These are phyloP conservation scores for Hydrolagus affinis DNA, from an alignment of 2,113 vertebrate species.

Conservation along the genomic window DNA sequence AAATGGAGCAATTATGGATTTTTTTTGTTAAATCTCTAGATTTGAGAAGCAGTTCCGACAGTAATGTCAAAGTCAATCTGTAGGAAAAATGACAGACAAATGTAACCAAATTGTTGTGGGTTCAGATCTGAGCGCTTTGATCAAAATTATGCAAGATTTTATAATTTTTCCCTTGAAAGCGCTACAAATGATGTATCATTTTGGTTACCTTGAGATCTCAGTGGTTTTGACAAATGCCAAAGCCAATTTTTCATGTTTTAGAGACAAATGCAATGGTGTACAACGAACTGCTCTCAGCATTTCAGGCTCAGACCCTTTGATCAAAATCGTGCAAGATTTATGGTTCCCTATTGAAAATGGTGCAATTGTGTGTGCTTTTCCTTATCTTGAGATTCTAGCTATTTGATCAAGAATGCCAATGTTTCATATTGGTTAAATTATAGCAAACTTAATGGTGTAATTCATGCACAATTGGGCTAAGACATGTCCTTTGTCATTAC, in stretches of 20 bases:
- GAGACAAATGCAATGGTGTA: not conserved
- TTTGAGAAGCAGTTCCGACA: not conserved
- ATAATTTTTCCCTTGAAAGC: no score
- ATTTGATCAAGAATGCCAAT: not conserved
- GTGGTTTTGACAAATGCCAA: not conserved
- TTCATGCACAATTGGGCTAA: not conserved
- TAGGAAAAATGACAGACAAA: no score
- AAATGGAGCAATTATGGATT: not conserved
- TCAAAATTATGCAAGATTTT: no score
- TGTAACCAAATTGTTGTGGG: no score
- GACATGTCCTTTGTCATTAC: no score
- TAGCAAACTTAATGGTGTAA: not conserved
- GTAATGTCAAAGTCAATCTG: no score
- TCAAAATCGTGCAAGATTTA: constrained; percentile 11
- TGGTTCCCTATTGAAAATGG: not conserved
- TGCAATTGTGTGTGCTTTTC: not conserved
- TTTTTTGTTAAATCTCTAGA: not conserved
- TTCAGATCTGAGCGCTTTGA: no score
- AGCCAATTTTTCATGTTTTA: not conserved
- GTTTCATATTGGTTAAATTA: not conserved
- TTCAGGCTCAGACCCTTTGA: not conserved
- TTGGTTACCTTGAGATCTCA: no score
- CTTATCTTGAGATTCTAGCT: not conserved
- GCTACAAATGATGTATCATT: no score
- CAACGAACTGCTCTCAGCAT: not conserved